Percentiles rank a stretch among this genome's conserved stretches.
These are phyloP conservation scores for Halcyon badia DNA, from an alignment of 2,797 vertebrate species.

Conservation along the genomic window DNA sequence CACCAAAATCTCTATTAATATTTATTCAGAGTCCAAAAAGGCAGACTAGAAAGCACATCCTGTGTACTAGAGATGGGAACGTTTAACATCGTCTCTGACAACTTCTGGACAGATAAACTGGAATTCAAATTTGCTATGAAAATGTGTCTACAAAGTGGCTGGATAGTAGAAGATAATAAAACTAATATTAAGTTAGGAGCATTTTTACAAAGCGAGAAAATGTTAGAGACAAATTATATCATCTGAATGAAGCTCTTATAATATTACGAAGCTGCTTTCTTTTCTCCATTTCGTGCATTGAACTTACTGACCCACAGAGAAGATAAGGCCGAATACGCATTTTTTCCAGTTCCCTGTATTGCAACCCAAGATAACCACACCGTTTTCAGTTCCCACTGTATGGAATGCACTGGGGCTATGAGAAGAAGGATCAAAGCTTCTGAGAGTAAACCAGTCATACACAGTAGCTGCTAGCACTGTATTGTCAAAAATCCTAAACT, in stretches of 20 bases:
- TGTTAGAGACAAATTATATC: conserved; percentile 1
- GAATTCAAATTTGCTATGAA: not conserved
- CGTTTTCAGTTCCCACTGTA: not conserved
- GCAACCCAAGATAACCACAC: not conserved
- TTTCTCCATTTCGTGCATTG: conserved; percentile 1
- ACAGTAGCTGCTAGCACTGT: not conserved
- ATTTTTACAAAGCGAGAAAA: not conserved
- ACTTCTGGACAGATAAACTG: not conserved
- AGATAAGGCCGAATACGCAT: not conserved
- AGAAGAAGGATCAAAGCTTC: not conserved
- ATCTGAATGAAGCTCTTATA: not conserved
- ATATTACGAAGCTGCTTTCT: not conserved
- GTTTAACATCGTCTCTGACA: not conserved
- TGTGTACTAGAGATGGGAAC: not conserved
- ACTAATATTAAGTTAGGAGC: not conserved
- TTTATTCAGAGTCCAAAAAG: not conserved
- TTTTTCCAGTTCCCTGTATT: not conserved
- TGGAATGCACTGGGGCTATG: not conserved
- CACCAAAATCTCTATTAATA: not conserved
- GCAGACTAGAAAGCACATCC: not conserved
- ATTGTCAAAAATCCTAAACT: not conserved
- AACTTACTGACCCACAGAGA: not conserved
- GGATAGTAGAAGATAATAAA: conserved; percentile 6
- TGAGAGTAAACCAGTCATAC: not conserved
- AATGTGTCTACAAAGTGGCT: not conserved